Percentiles rank a stretch among this genome's conserved stretches.
Evolutionary conservation across 2,797 vertebrate species (phyloP).

Genomic region (Schizopygopsis pylzovi): DNA sequence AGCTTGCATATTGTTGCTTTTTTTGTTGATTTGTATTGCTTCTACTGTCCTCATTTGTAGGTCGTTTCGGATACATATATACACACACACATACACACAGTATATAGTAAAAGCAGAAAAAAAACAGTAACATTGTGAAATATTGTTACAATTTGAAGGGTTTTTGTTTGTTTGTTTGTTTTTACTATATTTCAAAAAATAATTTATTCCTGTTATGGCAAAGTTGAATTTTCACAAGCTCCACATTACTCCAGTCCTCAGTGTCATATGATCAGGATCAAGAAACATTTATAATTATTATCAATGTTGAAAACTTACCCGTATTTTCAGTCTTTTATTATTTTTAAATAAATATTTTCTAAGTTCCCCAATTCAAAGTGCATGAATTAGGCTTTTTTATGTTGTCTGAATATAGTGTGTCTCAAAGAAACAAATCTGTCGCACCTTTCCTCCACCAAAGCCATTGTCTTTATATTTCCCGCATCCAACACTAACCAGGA

Average conservation of each 20-base stretch:
- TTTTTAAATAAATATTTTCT: neutral
- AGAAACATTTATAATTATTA: neutral
- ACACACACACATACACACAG: too few species aligned
- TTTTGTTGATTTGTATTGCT: neutral
- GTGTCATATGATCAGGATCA: neutral
- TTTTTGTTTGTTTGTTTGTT: too few species aligned
- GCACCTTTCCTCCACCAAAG: slow-evolving; percentile 32
- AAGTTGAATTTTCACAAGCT: neutral
- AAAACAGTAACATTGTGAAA: too few species aligned
- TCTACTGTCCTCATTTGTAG: too few species aligned
- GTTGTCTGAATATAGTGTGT: slow-evolving; percentile 25
- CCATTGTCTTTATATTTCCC: slow-evolving; percentile 41
- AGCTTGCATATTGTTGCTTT: neutral
- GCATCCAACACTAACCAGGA: slow-evolving; percentile 46
- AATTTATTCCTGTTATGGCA: neutral
- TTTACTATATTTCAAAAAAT: neutral
- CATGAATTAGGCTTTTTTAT: neutral
- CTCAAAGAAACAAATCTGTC: neutral
- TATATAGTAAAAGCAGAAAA: too few species aligned
- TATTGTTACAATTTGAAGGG: too few species aligned
- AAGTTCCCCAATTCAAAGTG: neutral
- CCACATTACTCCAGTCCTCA: neutral
- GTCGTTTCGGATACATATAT: too few species aligned
- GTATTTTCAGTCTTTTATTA: neutral
- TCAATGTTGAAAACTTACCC: neutral